These are phyloP conservation scores for Trichosurus vulpecula DNA, from an alignment of 2,797 vertebrate species.

Conservation along the genomic window DNA sequence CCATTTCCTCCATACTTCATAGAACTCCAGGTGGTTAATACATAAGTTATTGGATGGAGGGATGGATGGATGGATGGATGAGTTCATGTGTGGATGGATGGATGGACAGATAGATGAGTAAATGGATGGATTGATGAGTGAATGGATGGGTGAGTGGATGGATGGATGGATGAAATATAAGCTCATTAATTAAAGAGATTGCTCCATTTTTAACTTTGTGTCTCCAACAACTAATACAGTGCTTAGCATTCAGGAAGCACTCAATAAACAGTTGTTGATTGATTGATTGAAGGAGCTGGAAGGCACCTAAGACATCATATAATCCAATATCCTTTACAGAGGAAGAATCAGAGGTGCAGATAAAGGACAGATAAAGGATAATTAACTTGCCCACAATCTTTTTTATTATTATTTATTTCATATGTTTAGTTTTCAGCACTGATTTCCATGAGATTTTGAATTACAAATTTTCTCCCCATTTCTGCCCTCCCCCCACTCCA, in stretches of 20 bases:
- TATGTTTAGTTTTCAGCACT: too few relatives aligned
- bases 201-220: not conserved
- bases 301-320: not conserved
- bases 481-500: too few relatives aligned
- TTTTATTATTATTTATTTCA: too few relatives aligned
- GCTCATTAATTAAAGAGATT: not conserved
- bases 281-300: not conserved
- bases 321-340: not conserved
- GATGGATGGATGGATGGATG: too few relatives aligned
- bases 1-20: not conserved
- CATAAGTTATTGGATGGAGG: not conserved
- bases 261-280: not conserved
- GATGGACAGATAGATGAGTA: not conserved
- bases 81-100: too few relatives aligned
- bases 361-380: not conserved
- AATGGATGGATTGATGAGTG: not conserved
- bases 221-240: not conserved
- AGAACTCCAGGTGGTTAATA: not conserved
- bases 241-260: not conserved
- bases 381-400: not conserved
- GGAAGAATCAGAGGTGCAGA: not conserved
- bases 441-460: too few relatives aligned
- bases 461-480: too few relatives aligned
- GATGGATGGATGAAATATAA: not conserved
- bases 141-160: too few relatives aligned